phyloP scores from a whole-genome alignment of 2,888 invertebrate genomes.

The Pasiphila rectangulata region DNA sequence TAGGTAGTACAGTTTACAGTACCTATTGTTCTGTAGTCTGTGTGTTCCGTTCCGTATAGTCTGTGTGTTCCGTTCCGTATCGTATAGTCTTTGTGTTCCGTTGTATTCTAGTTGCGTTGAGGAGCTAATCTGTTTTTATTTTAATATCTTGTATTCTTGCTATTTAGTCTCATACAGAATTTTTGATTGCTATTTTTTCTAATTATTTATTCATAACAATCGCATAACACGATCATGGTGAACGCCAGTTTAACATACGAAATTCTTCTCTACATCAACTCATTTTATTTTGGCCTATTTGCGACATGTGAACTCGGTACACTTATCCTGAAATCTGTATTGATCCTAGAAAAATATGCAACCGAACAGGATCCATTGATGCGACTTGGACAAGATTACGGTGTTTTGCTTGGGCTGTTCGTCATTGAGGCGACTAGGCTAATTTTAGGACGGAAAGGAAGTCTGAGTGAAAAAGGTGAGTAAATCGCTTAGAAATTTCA shows the following conservation, averaged over 20 bases:
- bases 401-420: conserved; percentile 87
- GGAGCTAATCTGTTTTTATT: too few relatives aligned
- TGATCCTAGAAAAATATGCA: conserved; percentile 77
- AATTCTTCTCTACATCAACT: conserved; percentile 91
- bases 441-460: conserved; percentile 92
- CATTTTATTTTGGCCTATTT: conserved; percentile 93
- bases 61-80: too few relatives aligned
- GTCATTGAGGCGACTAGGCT: conserved; percentile 90
- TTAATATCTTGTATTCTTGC: too few relatives aligned
- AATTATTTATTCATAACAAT: not conserved
- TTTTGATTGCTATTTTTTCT: not conserved
- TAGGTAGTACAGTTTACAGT: too few relatives aligned
- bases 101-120: too few relatives aligned
- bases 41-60: too few relatives aligned
- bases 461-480: conserved; percentile 87
- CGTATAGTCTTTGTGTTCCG: too few relatives aligned
- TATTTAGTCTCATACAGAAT: too few relatives aligned
- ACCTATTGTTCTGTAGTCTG: too few relatives aligned
- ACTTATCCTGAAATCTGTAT: conserved; percentile 87
- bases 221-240: conserved; percentile 70
- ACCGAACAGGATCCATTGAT: conserved; percentile 86
- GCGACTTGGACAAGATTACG: conserved; percentile 88
- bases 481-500: too few relatives aligned
- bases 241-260: conserved; percentile 91
- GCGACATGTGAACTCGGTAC: conserved; percentile 90